Conservation (phyloP, 1,140 invertebrate genomes). For the Drosophila murphyi region DNA sequence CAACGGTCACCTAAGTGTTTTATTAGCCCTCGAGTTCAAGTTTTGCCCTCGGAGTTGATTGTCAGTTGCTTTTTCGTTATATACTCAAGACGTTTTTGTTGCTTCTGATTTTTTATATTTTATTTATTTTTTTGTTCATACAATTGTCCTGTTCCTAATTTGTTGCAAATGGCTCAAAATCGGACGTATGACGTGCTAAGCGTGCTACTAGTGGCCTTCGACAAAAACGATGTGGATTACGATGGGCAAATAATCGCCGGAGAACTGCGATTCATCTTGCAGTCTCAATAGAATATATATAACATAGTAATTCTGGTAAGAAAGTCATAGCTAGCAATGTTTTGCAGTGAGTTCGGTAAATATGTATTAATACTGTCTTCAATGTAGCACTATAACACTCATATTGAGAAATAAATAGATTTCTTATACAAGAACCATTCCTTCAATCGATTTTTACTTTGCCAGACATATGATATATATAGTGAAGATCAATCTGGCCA, state of each 20-base stretch:
- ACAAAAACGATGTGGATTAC: conserved; percentile 25
- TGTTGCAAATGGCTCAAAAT: background rate
- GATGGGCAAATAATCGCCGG: conserved; percentile 7
- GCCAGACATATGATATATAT: too few species aligned
- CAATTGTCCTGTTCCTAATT: background rate
- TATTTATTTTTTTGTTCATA: conserved; percentile 2
- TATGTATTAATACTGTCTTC: too few species aligned
- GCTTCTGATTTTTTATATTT: background rate
- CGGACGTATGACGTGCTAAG: conserved; percentile 10
- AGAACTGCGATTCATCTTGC: conserved; percentile 36
- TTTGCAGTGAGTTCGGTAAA: too few species aligned
- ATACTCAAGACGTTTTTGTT: conserved; percentile 7
- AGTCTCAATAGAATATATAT: too few species aligned
- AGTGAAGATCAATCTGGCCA: too few species aligned
- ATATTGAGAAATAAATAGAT: too few species aligned
- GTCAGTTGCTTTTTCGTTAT: conserved; percentile 53
- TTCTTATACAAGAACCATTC: too few species aligned
- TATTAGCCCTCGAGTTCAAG: conserved; percentile 68
- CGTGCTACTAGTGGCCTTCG: conserved; percentile 43
- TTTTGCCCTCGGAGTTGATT: conserved; percentile 59
- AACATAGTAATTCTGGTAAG: too few species aligned
- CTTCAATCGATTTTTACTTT: too few species aligned
- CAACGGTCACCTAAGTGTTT: conserved; percentile 68
- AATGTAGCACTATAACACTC: too few species aligned
- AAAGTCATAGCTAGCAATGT: too few species aligned